Conservation (phyloP, 2,888 invertebrate species). For the Heliconius hortense region DNA sequence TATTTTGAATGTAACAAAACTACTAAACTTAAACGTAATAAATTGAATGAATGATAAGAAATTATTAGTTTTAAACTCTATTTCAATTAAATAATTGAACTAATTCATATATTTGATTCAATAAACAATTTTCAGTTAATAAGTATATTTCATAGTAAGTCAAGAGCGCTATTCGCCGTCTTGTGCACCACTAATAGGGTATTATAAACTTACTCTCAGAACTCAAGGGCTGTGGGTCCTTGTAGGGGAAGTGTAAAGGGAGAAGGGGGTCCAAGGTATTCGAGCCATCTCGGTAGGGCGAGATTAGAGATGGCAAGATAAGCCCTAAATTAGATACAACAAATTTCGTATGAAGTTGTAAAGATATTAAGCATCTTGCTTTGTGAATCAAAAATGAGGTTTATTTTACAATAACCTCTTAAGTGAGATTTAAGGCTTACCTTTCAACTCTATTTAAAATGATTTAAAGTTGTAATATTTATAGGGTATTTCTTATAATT, state of each 20-base stretch:
- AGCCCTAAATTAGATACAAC: slow-evolving; percentile 79
- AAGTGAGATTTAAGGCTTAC: slow-evolving; percentile 49
- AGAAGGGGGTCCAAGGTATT: slow-evolving; percentile 57
- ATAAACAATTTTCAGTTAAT: slow-evolving; percentile 22
- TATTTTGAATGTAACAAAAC: too few species aligned
- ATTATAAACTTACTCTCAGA: slow-evolving; percentile 77
- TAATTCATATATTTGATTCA: slow-evolving; percentile 18
- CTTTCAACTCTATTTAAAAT: slow-evolving; percentile 4
- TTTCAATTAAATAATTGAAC: background rate
- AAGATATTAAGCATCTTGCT: slow-evolving; percentile 72
- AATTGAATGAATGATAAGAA: too few species aligned
- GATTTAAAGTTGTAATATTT: slow-evolving; percentile 1
- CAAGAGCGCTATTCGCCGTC: slow-evolving; percentile 55
- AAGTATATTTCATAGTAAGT: slow-evolving; percentile 48
- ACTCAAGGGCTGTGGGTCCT: slow-evolving; percentile 63
- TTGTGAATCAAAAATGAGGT: slow-evolving; percentile 76
- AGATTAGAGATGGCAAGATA: slow-evolving; percentile 81
- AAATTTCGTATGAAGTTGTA: slow-evolving; percentile 78
- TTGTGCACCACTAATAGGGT: slow-evolving; percentile 75
- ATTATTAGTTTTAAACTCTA: background rate
- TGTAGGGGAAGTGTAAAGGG: slow-evolving; percentile 43
- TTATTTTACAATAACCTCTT: slow-evolving; percentile 62
- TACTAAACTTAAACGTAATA: too few species aligned
- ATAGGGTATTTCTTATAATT: background rate
- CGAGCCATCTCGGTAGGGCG: slow-evolving; percentile 66